Evolutionary conservation across 2,113 vertebrate genomes (phyloP).

Genomic region (Ophthalmolycus amberensis): DNA sequence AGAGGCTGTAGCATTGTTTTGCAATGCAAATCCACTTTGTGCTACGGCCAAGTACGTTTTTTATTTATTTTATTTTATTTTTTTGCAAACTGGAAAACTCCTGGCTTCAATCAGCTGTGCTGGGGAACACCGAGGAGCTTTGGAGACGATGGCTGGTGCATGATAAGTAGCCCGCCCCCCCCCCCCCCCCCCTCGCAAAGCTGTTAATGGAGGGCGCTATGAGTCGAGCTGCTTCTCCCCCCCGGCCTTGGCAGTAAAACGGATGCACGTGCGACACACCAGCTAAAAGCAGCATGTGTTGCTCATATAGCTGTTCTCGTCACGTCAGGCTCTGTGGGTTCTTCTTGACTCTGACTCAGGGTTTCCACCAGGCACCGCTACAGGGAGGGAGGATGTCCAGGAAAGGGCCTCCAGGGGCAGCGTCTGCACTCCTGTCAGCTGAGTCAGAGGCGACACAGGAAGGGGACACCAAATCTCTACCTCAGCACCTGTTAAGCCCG

Average conservation of each 20-base stretch:
- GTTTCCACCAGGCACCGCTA: slow-evolving; percentile 50
- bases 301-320: slow-evolving; percentile 36
- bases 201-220: slow-evolving; percentile 56
- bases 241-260: slow-evolving; percentile 18
- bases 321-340: slow-evolving; percentile 31
- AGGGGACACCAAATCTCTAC: slow-evolving; percentile 65
- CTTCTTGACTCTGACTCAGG: slow-evolving; percentile 53
- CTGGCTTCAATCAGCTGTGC: slow-evolving; percentile 50
- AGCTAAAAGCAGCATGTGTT: slow-evolving; percentile 16
- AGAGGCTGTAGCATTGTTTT: slow-evolving; percentile 37
- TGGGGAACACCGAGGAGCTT: slow-evolving; percentile 47
- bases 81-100: slow-evolving; percentile 48
- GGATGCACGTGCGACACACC: slow-evolving; percentile 29
- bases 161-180: slow-evolving; percentile 56
- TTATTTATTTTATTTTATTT: slow-evolving; percentile 14
- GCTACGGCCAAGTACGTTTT: slow-evolving; percentile 5
- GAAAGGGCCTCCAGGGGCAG: slow-evolving; percentile 22
- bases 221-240: slow-evolving; percentile 37
- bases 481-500: slow-evolving; percentile 67
- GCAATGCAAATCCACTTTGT: slow-evolving; percentile 55
- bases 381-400: slow-evolving; percentile 47
- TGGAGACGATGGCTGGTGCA: slow-evolving; percentile 46
- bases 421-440: slow-evolving; percentile 48
- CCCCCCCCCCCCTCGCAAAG: slow-evolving; percentile 53
- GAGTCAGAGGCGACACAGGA: slow-evolving; percentile 60